Conservation (phyloP, 2,797 vertebrate genomes). For the Anas georgica region DNA sequence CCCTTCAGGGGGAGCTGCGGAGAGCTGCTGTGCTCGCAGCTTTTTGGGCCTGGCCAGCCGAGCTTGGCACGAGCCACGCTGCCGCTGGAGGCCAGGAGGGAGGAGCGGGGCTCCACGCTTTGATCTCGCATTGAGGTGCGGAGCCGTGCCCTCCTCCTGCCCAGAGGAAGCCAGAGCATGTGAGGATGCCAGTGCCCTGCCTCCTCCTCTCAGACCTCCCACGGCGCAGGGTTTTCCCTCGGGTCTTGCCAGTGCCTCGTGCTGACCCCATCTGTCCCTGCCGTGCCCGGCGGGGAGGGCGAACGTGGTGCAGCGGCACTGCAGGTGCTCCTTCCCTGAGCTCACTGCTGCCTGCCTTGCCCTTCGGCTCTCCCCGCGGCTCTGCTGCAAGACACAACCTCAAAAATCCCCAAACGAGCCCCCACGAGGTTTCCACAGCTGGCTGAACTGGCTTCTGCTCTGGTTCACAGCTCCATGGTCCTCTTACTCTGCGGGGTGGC, state of each 20-base stretch:
- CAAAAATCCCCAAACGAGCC: not conserved
- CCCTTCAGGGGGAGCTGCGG: not conserved
- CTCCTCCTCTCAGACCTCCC: constrained; percentile 47
- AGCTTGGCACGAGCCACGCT: not conserved
- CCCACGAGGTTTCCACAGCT: not conserved
- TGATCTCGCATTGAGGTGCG: not conserved
- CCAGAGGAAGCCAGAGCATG: constrained; percentile 12
- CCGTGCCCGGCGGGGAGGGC: not conserved
- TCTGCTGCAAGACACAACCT: not conserved
- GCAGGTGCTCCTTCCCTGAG: constrained; percentile 4
- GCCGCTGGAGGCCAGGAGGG: constrained; percentile 26
- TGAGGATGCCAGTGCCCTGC: not conserved
- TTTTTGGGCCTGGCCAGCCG: not conserved
- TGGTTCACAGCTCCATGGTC: constrained; percentile 2
- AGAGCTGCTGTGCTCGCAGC: not conserved
- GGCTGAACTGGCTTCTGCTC: constrained; percentile 28
- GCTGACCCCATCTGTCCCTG: not conserved
- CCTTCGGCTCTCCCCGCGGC: not conserved
- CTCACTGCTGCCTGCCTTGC: not conserved
- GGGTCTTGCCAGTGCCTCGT: not conserved
- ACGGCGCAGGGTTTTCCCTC: not conserved
- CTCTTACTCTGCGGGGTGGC: not conserved
- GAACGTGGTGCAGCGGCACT: not conserved
- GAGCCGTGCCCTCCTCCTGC: constrained; percentile 32
- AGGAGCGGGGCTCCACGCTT: not conserved